Conservation (phyloP, 2,888 invertebrate species). For the Caenorhabditis doughertyi region DNA sequence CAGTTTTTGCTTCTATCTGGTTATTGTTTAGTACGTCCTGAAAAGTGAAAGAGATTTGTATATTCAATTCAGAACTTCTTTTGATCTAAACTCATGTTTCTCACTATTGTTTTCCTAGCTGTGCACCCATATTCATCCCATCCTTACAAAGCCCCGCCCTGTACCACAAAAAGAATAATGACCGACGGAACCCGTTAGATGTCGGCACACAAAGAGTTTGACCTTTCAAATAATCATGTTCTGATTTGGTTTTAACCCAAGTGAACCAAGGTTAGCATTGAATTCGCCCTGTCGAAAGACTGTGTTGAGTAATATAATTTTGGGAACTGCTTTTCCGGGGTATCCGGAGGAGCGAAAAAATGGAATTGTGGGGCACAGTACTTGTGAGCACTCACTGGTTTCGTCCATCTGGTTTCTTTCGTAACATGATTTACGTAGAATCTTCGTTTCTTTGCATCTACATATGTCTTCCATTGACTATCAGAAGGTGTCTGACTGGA, state of each 20-base stretch:
- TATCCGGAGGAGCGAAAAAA: not conserved
- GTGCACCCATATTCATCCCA: no score
- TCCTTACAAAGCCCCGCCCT: no score
- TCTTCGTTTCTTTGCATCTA: constrained; percentile 96
- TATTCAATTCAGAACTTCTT: not conserved
- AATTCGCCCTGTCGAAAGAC: not conserved
- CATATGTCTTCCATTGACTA: constrained; percentile 95
- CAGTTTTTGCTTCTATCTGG: constrained; percentile 16
- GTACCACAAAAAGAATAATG: no score
- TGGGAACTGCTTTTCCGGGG: not conserved
- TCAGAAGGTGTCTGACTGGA: constrained; percentile 13
- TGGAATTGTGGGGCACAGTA: no score
- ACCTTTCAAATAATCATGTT: no score
- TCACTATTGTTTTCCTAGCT: no score
- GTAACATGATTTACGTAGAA: constrained; percentile 99
- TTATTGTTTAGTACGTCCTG: constrained; percentile 65
- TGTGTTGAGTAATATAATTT: not conserved
- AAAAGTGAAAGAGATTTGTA: no score
- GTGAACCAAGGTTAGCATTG: not conserved
- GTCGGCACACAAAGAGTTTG: no score
- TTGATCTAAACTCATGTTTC: not conserved
- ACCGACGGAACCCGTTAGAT: no score
- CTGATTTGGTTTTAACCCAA: not conserved
- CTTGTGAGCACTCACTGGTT: constrained; percentile 83
- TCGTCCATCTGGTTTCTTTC: constrained; percentile 95